Evolutionary conservation across 2,888 invertebrate genomes (phyloP), one percentile per base, ranked within the genome.

Genomic region (Itoplectis maculator): DNA sequence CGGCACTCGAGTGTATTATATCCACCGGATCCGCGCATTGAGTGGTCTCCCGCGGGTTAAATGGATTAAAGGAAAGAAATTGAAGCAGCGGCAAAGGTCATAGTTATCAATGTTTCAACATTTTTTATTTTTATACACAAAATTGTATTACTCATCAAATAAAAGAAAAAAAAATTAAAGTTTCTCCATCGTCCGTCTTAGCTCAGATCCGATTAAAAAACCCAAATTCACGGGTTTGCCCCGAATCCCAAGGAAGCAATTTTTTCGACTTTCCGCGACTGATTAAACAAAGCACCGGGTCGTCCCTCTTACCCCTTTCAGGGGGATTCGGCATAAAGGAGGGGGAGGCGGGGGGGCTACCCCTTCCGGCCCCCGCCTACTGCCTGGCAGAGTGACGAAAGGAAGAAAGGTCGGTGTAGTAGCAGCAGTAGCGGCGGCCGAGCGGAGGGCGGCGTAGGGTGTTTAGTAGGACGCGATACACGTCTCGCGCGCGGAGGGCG

Each of bases 391-490:
- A 15, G 65, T 23, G 47, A 29, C n/a, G 15, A n/a, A 29, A 15
- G 40, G 20, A 20, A 65, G 63, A 49, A 49, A 42, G 51, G 42
- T 51, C 51, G 47, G 45, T n/a, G n/a, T n/a, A n/a, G n/a, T 47
- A 35, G 61, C 47, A 59, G 59, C 63, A 35, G n/a, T n/a, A n/a
- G n/a, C n/a, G n/a, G n/a, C n/a, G n/a, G n/a, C n/a, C n/a, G n/a
- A n/a, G n/a, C n/a, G n/a, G 1, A 0, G 59, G 15, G 37, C 15
- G 59, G 35, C 15, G 59, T 35, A n/a, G 63, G 65, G 78, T 51
- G 69, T 81, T 78, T 65, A 65, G 69, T 63, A 45, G 61, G 15
- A 72, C 66, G 69, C 42, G 68, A 18, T 51, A 42, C 18, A 29
- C 42, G 42, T n/a, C n/a, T n/a, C n/a, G n/a, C n/a, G n/a, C n/a